Conservation (phyloP, 2,113 vertebrate genomes). For the Caloenas nicobarica region DNA sequence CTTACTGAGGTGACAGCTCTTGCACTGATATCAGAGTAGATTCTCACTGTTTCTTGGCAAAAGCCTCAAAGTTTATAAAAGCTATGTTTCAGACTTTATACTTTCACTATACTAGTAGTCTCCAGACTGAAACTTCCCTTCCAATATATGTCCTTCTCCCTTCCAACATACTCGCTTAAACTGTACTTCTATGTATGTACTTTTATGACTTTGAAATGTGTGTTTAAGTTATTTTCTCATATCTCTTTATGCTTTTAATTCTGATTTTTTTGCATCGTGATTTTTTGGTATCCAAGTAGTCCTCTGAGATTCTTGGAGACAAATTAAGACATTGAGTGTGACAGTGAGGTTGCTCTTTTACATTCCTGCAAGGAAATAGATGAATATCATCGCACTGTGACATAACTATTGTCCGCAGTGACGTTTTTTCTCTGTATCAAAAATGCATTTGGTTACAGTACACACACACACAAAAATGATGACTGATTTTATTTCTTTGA, state of each 20-base stretch:
- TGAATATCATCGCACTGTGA: background rate
- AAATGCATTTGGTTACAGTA: background rate
- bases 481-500: background rate
- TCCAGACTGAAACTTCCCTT: background rate
- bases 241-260: background rate
- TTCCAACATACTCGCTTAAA: background rate
- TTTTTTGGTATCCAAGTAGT: background rate
- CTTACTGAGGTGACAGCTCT: background rate
- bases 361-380: background rate
- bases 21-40: background rate
- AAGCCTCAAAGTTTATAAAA: background rate
- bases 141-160: background rate
- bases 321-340: background rate
- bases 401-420: background rate
- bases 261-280: background rate
- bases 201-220: background rate
- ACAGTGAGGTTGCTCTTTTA: background rate
- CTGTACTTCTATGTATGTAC: background rate
- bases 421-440: background rate
- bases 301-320: background rate
- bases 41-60: rapidly evolving
- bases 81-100: background rate
- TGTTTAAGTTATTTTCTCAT: background rate
- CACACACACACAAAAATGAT: background rate
- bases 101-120: background rate